Evolutionary conservation across 2,113 vertebrate species (phyloP).

Genomic region (Sylvilagus bachmani): DNA sequence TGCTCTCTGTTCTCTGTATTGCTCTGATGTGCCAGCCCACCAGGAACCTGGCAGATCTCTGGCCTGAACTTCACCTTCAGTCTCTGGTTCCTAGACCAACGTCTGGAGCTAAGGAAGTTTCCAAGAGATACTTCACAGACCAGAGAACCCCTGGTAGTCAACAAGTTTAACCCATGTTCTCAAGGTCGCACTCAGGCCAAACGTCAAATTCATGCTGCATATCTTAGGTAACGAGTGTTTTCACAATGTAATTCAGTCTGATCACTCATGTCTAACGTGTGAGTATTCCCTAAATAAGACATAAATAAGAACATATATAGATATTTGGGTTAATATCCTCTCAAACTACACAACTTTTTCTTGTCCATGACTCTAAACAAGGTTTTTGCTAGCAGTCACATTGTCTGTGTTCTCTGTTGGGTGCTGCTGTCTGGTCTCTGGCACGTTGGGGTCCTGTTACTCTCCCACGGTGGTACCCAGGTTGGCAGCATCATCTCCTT

Average conservation of each 20-base stretch:
- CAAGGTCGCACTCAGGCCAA: neutral
- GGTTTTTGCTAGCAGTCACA: neutral
- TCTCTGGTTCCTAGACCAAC: neutral
- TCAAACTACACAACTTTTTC: neutral
- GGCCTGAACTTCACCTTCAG: neutral
- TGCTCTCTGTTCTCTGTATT: neutral
- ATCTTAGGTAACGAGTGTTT: neutral
- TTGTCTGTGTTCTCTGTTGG: neutral
- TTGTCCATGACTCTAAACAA: neutral
- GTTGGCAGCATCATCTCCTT: too few species aligned
- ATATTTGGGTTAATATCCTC: neutral
- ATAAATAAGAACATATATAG: neutral
- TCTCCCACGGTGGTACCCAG: fast-evolving
- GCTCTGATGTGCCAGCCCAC: too few species aligned
- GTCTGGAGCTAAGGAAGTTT: neutral
- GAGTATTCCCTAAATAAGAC: neutral
- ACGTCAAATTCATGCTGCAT: neutral
- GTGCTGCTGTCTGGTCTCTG: neutral
- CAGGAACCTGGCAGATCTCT: neutral
- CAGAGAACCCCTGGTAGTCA: neutral
- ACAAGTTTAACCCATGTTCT: neutral
- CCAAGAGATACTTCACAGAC: neutral
- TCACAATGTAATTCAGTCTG: neutral
- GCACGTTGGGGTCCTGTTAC: too few species aligned
- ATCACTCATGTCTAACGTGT: neutral